Conservation (phyloP, 2,113 vertebrate genomes). For the Calonectris borealis region DNA sequence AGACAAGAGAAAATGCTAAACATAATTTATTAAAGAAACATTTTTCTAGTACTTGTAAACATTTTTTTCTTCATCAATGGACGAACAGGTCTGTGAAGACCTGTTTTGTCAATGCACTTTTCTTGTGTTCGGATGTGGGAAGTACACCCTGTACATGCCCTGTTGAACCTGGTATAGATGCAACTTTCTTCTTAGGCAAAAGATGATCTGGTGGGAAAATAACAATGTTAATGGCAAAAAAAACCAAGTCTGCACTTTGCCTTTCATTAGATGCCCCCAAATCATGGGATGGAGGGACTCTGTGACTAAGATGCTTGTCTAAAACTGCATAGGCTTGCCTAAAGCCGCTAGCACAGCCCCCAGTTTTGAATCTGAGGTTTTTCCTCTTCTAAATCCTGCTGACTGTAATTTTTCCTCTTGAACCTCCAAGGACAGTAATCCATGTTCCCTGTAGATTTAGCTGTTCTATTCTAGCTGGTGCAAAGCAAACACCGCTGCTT, state of each 20-base stretch:
- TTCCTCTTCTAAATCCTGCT: neutral
- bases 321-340: neutral
- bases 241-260: neutral
- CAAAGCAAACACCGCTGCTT: neutral
- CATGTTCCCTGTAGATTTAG: neutral
- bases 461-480: neutral
- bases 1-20: neutral
- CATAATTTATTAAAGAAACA: neutral
- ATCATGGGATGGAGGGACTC: neutral
- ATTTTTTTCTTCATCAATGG: conserved; percentile 11
- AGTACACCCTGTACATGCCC: conserved; percentile 5
- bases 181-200: conserved; percentile 35
- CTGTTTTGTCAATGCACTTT: conserved; percentile 21
- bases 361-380: neutral
- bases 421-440: neutral
- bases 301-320: neutral
- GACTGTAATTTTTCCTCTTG: neutral
- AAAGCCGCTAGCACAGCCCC: neutral
- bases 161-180: conserved; percentile 57
- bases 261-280: neutral
- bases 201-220: conserved; percentile 1
- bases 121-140: conserved; percentile 48
- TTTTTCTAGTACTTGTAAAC: neutral
- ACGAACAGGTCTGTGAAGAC: neutral
- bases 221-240: neutral